Conservation (phyloP, 2,888 invertebrate genomes). For the Macrostomum cliftonense region DNA sequence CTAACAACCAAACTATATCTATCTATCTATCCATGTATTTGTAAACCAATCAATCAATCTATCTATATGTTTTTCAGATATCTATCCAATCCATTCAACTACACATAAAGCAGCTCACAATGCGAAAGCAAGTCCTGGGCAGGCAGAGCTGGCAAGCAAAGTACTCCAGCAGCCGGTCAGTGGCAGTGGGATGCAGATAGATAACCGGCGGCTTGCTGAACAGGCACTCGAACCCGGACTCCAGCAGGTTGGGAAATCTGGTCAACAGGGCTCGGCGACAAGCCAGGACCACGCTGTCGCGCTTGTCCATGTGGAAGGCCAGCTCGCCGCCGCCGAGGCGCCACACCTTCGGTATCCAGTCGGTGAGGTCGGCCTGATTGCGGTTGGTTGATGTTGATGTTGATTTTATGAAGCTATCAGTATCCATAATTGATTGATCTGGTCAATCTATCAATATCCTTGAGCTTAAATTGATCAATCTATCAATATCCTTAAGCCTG, state of each 20-base stretch:
- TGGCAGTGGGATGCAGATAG: slow-evolving; percentile 38
- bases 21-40: too few species aligned
- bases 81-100: too few species aligned
- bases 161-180: slow-evolving; percentile 32
- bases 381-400: slow-evolving; percentile 42
- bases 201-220: slow-evolving; percentile 58
- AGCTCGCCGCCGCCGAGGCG: slow-evolving; percentile 25
- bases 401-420: too few species aligned
- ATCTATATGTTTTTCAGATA: too few species aligned
- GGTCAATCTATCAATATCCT: too few species aligned
- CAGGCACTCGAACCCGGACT: slow-evolving; percentile 63
- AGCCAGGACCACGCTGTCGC: slow-evolving; percentile 67
- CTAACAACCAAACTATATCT: too few species aligned
- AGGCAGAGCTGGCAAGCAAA: slow-evolving; percentile 28
- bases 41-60: too few species aligned
- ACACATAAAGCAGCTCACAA: too few species aligned
- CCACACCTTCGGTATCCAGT: slow-evolving; percentile 71
- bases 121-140: too few species aligned
- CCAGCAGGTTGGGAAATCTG: slow-evolving; percentile 58
- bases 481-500: too few species aligned
- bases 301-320: slow-evolving; percentile 44
- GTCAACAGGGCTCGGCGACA: slow-evolving; percentile 58
- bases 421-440: too few species aligned
- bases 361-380: slow-evolving; percentile 62
- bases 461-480: too few species aligned